A percentile compares a stretch with the other conserved stretches of the same genome.
These are phyloP conservation scores for Chrysina gloriosa DNA, from an alignment of 2,888 invertebrate genomes.

Conservation along the genomic window DNA sequence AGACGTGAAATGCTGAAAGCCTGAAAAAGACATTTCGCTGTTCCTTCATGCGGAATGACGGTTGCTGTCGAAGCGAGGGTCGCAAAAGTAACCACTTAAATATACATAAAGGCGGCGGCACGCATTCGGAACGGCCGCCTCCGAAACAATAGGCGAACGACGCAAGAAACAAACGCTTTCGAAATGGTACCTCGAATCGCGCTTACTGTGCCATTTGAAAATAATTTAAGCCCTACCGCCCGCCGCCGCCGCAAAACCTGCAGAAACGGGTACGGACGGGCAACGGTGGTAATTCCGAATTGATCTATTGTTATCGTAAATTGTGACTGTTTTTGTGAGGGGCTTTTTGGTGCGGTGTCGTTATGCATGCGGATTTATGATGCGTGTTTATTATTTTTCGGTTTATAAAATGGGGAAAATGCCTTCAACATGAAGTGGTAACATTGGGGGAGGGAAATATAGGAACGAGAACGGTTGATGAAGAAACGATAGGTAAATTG, in stretches of 20 bases:
- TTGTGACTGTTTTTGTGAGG: slow-evolving; percentile 3
- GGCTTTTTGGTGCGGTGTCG: neutral
- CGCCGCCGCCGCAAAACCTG: slow-evolving; percentile 1
- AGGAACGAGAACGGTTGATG: slow-evolving; percentile 4
- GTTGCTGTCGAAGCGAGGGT: slow-evolving; percentile 39
- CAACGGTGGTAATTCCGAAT: slow-evolving; percentile 15
- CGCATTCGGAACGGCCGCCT: slow-evolving; percentile 47
- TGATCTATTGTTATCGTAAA: slow-evolving; percentile 36
- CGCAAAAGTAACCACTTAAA: slow-evolving; percentile 53
- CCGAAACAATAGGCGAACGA: slow-evolving; percentile 42
- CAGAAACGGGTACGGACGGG: neutral
- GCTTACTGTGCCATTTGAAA: slow-evolving; percentile 14
- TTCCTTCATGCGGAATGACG: slow-evolving; percentile 23
- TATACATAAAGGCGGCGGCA: slow-evolving; percentile 50
- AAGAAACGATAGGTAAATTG: slow-evolving; percentile 15
- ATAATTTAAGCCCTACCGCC: slow-evolving; percentile 16
- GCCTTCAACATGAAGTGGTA: slow-evolving; percentile 13
- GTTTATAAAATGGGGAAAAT: slow-evolving; percentile 27
- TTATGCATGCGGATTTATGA: slow-evolving; percentile 30
- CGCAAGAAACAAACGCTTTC: slow-evolving; percentile 42
- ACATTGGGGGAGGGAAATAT: neutral
- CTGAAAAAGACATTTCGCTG: slow-evolving; percentile 20
- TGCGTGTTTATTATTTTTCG: slow-evolving; percentile 35
- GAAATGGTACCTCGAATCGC: slow-evolving; percentile 26
- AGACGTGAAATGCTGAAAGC: neutral